phyloP scores from a whole-genome alignment of 2,888 invertebrate species.

The Muscina levida region DNA sequence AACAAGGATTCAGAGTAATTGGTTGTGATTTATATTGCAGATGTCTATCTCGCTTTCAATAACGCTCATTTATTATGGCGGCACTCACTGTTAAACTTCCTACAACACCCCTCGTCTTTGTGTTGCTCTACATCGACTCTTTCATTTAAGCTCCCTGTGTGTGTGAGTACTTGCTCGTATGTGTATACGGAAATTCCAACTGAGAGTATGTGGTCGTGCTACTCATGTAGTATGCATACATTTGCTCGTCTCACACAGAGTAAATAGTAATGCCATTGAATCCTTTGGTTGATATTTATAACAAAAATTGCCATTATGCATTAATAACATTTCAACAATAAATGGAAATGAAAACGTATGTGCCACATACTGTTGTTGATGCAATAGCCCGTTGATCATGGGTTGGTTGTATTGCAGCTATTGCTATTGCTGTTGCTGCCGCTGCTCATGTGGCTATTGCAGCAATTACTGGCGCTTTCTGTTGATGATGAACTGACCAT shows the following conservation, averaged over 20 bases:
- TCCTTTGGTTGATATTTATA: slow-evolving; percentile 47
- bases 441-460: background rate
- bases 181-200: too few species aligned
- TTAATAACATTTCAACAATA: slow-evolving; percentile 52
- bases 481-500: background rate
- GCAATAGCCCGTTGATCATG: too few species aligned
- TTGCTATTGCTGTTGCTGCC: background rate
- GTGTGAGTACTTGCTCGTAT: too few species aligned
- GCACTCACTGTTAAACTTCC: too few species aligned
- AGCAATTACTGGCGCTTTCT: background rate
- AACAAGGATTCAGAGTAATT: too few species aligned
- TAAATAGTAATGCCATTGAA: slow-evolving; percentile 53
- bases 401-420: background rate
- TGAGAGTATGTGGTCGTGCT: background rate
- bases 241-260: slow-evolving; percentile 2
- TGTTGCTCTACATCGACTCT: too few species aligned
- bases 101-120: too few species aligned
- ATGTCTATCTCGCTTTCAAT: too few species aligned
- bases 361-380: slow-evolving; percentile 7
- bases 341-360: slow-evolving; percentile 41
- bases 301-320: slow-evolving; percentile 53
- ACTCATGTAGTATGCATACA: background rate
- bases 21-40: too few species aligned
- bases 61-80: too few species aligned
- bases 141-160: too few species aligned